These are phyloP conservation scores for Cardiocondyla obscurior DNA, from an alignment of 1,140 invertebrate species.

Conservation along the genomic window DNA sequence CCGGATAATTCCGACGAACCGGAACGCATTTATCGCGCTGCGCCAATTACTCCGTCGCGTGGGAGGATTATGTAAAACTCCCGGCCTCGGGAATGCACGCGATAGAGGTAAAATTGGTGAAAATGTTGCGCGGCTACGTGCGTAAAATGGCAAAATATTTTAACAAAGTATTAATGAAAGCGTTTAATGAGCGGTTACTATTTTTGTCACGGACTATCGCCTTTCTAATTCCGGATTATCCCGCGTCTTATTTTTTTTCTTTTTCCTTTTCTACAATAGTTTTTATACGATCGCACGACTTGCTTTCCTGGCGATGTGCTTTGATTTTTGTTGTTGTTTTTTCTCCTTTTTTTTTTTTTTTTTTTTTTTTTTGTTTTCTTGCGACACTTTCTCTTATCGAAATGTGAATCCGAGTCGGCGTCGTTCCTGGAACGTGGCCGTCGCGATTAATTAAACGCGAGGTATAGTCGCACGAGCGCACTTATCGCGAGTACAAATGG, in stretches of 20 bases:
- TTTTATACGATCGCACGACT: background rate
- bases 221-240: constrained; percentile 60
- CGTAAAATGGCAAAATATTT: constrained; percentile 32
- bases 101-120: constrained; percentile 60
- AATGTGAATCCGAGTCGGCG: constrained; percentile 2
- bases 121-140: constrained; percentile 41
- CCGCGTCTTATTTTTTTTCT: background rate
- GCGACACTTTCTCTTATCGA: constrained; percentile 55
- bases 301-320: background rate
- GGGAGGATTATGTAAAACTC: constrained; percentile 66
- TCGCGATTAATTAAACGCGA: constrained; percentile 32
- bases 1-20: constrained; percentile 41
- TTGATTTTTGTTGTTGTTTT: too few species aligned
- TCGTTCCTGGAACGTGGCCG: background rate
- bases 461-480: background rate
- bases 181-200: constrained; percentile 31
- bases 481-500: constrained; percentile 30
- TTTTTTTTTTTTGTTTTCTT: constrained; percentile 3
- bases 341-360: too few species aligned
- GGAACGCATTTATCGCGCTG: constrained; percentile 58
- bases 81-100: constrained; percentile 59
- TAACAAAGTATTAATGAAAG: constrained; percentile 58
- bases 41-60: constrained; percentile 59
- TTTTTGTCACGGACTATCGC: constrained; percentile 47
- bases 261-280: background rate